A percentile compares a stretch with the other conserved stretches of the same genome.
phyloP scores from a whole-genome alignment of 2,888 invertebrate genomes.

The Rhingia rostrata region DNA sequence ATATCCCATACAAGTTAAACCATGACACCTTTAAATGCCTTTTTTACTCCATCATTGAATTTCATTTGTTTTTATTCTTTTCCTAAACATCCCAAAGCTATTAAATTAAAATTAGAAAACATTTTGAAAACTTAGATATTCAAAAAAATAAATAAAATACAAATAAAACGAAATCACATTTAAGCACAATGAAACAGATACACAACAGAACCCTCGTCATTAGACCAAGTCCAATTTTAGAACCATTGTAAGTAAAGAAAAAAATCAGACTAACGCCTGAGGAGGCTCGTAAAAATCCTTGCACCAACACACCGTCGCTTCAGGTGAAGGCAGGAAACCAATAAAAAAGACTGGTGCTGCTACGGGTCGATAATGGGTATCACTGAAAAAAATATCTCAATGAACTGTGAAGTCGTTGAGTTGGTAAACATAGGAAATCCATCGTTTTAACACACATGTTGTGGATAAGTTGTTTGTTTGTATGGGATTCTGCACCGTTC shows the following conservation, averaged over 20 bases:
- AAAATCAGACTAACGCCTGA: constrained; percentile 51
- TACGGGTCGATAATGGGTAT: too few species aligned
- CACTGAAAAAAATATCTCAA: too few species aligned
- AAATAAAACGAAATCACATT: not conserved
- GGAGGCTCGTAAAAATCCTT: constrained; percentile 40
- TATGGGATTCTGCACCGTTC: too few species aligned
- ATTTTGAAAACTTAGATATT: not conserved
- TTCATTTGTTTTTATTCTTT: too few species aligned
- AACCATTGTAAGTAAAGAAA: constrained; percentile 28
- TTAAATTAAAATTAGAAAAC: constrained; percentile 2
- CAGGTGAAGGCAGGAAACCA: constrained; percentile 7
- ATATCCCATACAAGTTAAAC: too few species aligned
- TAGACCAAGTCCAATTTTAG: constrained; percentile 32
- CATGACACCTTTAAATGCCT: too few species aligned
- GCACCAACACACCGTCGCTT: not conserved
- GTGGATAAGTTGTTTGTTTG: too few species aligned
- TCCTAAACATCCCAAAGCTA: not conserved
- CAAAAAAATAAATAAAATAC: not conserved
- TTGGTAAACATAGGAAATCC: too few species aligned
- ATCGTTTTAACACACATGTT: too few species aligned
- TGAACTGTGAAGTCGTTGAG: too few species aligned
- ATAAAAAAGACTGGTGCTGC: constrained; percentile 21
- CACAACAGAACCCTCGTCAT: constrained; percentile 18
- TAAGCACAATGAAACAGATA: not conserved
- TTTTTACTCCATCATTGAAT: too few species aligned